These are phyloP conservation scores for Pseudochaenichthys georgianus DNA, from an alignment of 2,797 vertebrate species.

Conservation along the genomic window DNA sequence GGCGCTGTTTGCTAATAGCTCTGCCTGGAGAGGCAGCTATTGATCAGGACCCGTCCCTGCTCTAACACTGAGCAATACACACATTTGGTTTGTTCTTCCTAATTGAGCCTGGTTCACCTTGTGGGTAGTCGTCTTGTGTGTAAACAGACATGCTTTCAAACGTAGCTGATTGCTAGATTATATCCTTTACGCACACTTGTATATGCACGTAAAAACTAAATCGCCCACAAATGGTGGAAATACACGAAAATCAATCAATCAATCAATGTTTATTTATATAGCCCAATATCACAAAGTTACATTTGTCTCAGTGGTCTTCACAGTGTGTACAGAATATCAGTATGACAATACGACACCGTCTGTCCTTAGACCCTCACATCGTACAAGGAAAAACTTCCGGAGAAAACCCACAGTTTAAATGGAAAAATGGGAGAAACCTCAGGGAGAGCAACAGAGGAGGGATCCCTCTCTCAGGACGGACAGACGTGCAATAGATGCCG, in stretches of 20 bases:
- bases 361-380: too few relatives aligned
- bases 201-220: conserved; percentile 2
- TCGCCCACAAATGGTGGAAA: neutral
- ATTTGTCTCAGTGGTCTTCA: too few relatives aligned
- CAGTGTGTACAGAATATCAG: too few relatives aligned
- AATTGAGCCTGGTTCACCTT: conserved; percentile 84
- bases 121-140: conserved; percentile 50
- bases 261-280: too few relatives aligned
- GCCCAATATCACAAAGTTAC: too few relatives aligned
- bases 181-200: conserved; percentile 7
- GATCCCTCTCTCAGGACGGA: too few relatives aligned
- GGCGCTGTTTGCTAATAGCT: conserved; percentile 83
- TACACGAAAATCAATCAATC: neutral
- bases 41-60: conserved; percentile 76
- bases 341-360: too few relatives aligned
- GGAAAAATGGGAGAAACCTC: too few relatives aligned
- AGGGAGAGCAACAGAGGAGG: too few relatives aligned
- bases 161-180: neutral
- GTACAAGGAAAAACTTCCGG: too few relatives aligned
- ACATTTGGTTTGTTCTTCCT: conserved; percentile 80
- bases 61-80: conserved; percentile 74
- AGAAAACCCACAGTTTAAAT: too few relatives aligned
- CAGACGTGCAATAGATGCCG: too few relatives aligned
- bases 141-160: conserved; percentile 29
- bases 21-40: conserved; percentile 79